Evolutionary conservation across 1,140 invertebrate genomes (phyloP).

Genomic region (Orchestia grillus): DNA sequence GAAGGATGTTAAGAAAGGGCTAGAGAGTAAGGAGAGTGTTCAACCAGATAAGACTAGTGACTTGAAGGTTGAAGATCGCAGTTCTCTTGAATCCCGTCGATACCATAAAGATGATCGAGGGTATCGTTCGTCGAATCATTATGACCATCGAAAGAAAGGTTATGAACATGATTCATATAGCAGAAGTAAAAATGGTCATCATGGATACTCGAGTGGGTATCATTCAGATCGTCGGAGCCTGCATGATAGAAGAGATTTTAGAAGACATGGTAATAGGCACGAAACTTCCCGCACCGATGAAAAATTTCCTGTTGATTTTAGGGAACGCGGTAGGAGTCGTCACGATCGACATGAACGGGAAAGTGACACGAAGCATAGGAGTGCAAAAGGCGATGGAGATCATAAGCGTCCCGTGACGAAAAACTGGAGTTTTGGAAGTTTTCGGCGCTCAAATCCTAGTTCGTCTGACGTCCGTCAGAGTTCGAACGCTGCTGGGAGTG

Average conservation of each 20-base stretch:
- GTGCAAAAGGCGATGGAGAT: neutral
- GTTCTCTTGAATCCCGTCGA: neutral
- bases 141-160: neutral
- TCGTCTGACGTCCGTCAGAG: neutral
- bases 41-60: neutral
- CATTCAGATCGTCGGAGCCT: neutral
- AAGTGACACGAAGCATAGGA: neutral
- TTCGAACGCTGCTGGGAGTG: neutral
- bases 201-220: neutral
- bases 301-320: neutral
- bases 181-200: neutral
- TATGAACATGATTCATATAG: neutral
- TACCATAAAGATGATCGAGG: neutral
- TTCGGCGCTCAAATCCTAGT: neutral
- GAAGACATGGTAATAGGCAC: neutral
- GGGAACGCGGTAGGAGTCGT: neutral
- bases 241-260: neutral
- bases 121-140: neutral
- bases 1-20: neutral
- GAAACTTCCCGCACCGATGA: neutral
- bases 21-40: neutral
- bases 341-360: neutral
- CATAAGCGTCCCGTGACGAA: neutral
- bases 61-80: neutral
- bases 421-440: neutral